Conservation (phyloP, 2,888 invertebrate species). For the Osmoderma eremita region DNA sequence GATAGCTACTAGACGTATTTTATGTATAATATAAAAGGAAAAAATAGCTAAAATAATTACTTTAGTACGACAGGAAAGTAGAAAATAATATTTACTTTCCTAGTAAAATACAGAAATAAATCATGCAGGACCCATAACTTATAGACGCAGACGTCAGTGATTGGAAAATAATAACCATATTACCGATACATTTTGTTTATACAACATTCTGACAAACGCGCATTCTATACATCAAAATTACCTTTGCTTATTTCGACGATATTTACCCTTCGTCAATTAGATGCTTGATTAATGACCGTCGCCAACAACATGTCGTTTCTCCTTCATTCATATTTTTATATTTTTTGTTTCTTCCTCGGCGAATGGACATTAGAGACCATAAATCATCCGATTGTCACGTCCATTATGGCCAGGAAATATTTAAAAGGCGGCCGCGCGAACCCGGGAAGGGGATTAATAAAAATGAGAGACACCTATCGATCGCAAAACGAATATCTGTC, state of each 20-base stretch:
- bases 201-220: no score
- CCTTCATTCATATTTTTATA: no score
- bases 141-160: no score
- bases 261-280: slow-evolving; percentile 32
- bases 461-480: slow-evolving; percentile 31
- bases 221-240: slow-evolving; percentile 1
- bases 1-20: no score
- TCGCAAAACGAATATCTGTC: slow-evolving; percentile 25
- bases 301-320: slow-evolving; percentile 1
- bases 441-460: slow-evolving; percentile 22
- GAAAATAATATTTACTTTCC: no score
- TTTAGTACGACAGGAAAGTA: no score
- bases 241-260: slow-evolving; percentile 19
- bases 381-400: slow-evolving; percentile 32
- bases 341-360: slow-evolving; percentile 6
- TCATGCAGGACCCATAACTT: no score
- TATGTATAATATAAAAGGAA: no score
- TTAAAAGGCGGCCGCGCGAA: slow-evolving; percentile 14
- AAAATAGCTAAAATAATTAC: no score
- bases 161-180: no score
- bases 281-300: slow-evolving; percentile 24
- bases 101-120: no score
- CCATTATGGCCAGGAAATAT: slow-evolving; percentile 24
- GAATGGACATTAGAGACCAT: slow-evolving; percentile 29
- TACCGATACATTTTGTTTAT: no score